Evolutionary conservation across 2,797 vertebrate genomes (phyloP).

Genomic region (Alca torda): DNA sequence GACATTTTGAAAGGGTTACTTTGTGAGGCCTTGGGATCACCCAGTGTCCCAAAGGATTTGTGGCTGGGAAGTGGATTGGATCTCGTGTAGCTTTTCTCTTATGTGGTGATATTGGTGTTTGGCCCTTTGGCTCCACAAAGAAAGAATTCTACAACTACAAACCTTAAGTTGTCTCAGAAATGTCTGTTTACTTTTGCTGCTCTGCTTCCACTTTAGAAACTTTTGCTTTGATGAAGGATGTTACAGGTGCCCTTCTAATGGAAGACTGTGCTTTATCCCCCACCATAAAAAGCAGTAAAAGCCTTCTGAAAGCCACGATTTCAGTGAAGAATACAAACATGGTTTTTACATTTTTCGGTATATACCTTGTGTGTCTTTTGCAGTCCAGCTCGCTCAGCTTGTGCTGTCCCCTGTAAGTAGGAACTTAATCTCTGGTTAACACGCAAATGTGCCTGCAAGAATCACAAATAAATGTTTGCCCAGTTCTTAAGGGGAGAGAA

Average conservation of each 20-base stretch:
- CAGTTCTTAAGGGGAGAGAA: background rate
- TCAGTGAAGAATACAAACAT: background rate
- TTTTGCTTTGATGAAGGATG: background rate
- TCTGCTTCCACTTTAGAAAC: background rate
- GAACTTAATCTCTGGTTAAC: background rate
- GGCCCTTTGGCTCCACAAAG: background rate
- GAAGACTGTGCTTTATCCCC: background rate
- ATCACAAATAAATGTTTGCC: background rate
- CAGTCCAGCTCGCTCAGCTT: background rate
- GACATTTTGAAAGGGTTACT: background rate
- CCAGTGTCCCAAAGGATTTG: background rate
- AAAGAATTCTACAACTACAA: background rate
- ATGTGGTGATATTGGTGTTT: rapidly evolving
- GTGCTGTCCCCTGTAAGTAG: background rate
- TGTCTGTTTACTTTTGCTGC: background rate
- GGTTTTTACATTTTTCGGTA: rapidly evolving
- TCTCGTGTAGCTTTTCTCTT: background rate
- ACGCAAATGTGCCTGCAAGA: background rate
- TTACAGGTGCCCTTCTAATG: background rate
- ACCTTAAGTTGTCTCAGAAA: background rate
- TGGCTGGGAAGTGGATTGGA: background rate
- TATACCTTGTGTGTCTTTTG: background rate
- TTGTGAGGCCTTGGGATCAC: background rate
- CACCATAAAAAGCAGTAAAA: background rate
- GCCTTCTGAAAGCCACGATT: background rate